These are phyloP conservation scores for Baronia brevicornis DNA, from an alignment of 2,888 invertebrate species.

Conservation along the genomic window DNA sequence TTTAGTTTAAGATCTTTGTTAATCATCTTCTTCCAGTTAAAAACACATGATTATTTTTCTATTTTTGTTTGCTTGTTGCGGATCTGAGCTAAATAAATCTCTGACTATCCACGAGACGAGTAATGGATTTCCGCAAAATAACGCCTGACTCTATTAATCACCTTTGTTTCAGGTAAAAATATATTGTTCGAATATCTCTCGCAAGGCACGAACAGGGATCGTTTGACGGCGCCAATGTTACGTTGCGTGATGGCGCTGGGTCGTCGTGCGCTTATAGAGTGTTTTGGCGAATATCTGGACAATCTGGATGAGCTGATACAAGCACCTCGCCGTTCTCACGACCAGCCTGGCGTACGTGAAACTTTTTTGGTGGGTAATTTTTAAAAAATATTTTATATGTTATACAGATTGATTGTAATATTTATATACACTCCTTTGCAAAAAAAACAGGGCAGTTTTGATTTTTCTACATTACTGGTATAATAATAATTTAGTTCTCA, in stretches of 20 bases:
- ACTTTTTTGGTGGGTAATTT: constrained; percentile 42
- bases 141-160: constrained; percentile 2
- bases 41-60: background rate
- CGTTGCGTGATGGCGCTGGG: constrained; percentile 61
- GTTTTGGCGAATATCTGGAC: constrained; percentile 50
- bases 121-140: no score
- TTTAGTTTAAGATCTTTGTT: no score
- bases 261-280: constrained; percentile 49
- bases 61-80: no score
- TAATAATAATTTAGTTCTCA: no score
- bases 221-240: constrained; percentile 64
- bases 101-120: no score
- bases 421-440: no score
- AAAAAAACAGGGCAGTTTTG: no score
- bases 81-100: no score
- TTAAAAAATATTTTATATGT: background rate
- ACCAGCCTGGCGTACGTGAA: constrained; percentile 39
- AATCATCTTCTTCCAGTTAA: background rate
- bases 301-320: constrained; percentile 45
- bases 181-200: constrained; percentile 66
- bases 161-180: constrained; percentile 46
- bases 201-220: constrained; percentile 56
- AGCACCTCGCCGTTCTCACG: constrained; percentile 25
- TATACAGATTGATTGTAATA: background rate
- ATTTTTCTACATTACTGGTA: no score